phyloP scores from a whole-genome alignment of 1,140 invertebrate species.

The Drosophila leontia region DNA sequence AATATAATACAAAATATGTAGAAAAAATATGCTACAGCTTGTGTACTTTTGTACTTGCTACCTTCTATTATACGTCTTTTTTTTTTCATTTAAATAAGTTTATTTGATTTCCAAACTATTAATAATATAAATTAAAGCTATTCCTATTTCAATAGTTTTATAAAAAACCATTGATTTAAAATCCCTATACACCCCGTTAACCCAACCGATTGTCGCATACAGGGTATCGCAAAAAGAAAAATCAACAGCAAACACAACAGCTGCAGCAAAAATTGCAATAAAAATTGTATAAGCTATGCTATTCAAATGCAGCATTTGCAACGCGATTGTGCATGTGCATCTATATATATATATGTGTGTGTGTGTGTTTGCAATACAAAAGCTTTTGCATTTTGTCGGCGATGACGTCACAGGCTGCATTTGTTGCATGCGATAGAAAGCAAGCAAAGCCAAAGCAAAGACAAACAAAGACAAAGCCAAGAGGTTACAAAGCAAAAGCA shows the following conservation, averaged over 20 bases:
- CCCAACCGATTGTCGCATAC: slow-evolving; percentile 16
- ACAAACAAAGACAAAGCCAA: slow-evolving; percentile 1
- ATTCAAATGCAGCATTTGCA: slow-evolving; percentile 53
- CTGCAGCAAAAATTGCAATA: slow-evolving; percentile 53
- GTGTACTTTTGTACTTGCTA: no score
- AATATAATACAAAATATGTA: no score
- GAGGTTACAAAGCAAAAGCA: slow-evolving; percentile 9
- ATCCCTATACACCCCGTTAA: background rate
- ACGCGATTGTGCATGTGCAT: background rate
- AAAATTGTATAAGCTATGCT: slow-evolving; percentile 54
- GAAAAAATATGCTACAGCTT: no score
- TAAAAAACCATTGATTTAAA: no score
- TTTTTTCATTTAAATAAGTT: no score
- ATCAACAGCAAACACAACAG: slow-evolving; percentile 54
- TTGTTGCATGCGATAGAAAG: slow-evolving; percentile 62
- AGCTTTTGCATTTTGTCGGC: slow-evolving; percentile 32
- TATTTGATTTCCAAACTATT: no score
- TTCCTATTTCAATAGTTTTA: no score
- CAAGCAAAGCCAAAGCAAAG: background rate
- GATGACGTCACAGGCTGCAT: slow-evolving; percentile 72
- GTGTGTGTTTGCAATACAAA: slow-evolving; percentile 11
- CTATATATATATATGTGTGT: background rate
- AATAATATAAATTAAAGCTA: no score
- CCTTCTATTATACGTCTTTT: no score
- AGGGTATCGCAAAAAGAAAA: slow-evolving; percentile 18